These are phyloP conservation scores for Penelope pileata DNA, from an alignment of 2,113 vertebrate species.

Conservation along the genomic window DNA sequence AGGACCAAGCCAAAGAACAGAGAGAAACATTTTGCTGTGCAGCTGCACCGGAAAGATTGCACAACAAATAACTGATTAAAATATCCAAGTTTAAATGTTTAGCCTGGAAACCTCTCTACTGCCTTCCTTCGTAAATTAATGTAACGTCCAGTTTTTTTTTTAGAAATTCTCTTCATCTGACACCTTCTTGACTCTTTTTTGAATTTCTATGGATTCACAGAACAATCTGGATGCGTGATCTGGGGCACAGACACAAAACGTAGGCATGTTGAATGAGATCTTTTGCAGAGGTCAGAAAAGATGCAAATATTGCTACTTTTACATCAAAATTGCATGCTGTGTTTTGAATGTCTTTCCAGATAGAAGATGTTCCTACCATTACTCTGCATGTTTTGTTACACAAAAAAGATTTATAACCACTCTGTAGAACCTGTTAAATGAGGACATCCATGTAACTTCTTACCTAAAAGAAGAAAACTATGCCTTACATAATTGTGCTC, in stretches of 20 bases:
- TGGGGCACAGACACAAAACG: neutral
- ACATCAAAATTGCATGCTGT: neutral
- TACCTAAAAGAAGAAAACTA: neutral
- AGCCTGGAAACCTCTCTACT: neutral
- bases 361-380: neutral
- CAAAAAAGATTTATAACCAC: neutral
- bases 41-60: neutral
- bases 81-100: neutral
- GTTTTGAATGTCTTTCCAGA: neutral
- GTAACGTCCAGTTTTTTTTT: neutral
- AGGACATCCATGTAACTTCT: neutral
- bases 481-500: neutral
- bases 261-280: neutral
- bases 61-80: neutral
- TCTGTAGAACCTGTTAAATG: neutral
- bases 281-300: neutral
- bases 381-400: neutral
- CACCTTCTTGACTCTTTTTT: neutral
- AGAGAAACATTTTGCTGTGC: neutral
- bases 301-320: neutral
- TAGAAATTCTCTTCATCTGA: fast-evolving
- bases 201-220: neutral
- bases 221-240: neutral
- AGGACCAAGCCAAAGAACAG: neutral
- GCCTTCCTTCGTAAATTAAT: neutral